Evolutionary conservation across 1,140 invertebrate species (phyloP), one percentile per base, ranked within the genome.

Genomic region (Eueides isabella): DNA sequence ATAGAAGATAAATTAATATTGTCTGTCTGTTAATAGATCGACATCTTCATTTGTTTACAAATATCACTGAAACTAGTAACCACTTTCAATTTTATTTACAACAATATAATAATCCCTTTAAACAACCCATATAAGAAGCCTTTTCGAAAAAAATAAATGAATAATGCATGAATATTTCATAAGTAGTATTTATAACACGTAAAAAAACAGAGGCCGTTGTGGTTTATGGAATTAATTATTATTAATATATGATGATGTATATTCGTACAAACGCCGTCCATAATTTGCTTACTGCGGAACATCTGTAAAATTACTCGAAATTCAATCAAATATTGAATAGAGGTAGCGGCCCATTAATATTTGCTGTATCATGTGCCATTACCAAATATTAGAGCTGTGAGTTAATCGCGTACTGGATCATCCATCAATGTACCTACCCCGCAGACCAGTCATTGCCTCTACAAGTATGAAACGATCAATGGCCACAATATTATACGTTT

Each of bases 291-390:
- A 26, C 23, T 23, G 0, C 23, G 19, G 23, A 55, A 55, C 23
- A 55, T 26, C 9, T 9, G 48, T 12, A 30, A 63, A 63, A 63
- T 63, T 6, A 63, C 14, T 63, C 2, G 28, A 63, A 63, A 16
- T 12, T 19, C 29, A 63, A 31, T 63, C 28, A 30, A 31, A 63
- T 63, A 67, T 71, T 41, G 19, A 66, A 55, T 70, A 61, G 41
- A 35, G 61, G 44, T 55, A 35, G 68, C 61, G 30, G 72, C 16
- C 61, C 44, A 75, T 72, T 75, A 67, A 73, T 80, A 84, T 80
- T 76, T 83, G 83, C 85, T 23, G 63, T 67, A 85, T 87, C 85
- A 85, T 33, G 79, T 79, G 72, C 81, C 80, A 85, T 87, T 85
- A 81, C 75, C 71, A 71, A 76, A 80, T 82, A 80, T 84, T 83